phyloP scores from a whole-genome alignment of 2,888 invertebrate species.

The Andrena marginata region DNA sequence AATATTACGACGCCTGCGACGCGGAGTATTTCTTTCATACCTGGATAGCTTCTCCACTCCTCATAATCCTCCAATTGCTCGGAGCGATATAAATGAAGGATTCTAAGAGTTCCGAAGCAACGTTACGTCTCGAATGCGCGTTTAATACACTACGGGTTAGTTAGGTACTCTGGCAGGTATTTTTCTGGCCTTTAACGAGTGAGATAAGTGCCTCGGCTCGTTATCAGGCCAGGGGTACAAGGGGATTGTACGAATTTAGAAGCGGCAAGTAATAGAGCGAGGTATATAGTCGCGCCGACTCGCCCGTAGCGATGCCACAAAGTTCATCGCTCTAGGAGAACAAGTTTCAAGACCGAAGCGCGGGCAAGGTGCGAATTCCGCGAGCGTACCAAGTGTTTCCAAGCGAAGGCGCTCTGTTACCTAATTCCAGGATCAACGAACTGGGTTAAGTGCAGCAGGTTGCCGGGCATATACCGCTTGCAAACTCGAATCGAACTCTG shows the following conservation, averaged over 20 bases:
- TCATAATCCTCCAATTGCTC: not conserved
- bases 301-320: conserved; percentile 69
- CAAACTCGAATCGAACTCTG: not conserved
- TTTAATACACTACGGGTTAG: not conserved
- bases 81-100: not conserved
- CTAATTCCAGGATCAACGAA: conserved; percentile 50
- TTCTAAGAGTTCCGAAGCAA: not conserved
- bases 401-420: conserved; percentile 54
- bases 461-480: not conserved
- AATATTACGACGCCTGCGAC: too few relatives aligned
- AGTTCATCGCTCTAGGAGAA: conserved; percentile 74
- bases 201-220: not conserved
- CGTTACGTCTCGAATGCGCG: not conserved
- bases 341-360: conserved; percentile 72
- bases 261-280: conserved; percentile 65
- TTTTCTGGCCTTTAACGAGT: not conserved
- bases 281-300: conserved; percentile 51
- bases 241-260: conserved; percentile 56
- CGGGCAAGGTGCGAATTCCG: conserved; percentile 71
- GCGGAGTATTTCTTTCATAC: not conserved
- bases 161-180: not conserved
- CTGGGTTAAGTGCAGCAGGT: conserved; percentile 31
- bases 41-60: not conserved
- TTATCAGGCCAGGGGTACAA: conserved; percentile 14
- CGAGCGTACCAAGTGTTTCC: conserved; percentile 57